A percentile compares a stretch with the other conserved stretches of the same genome.
phyloP scores from a whole-genome alignment of 2,888 invertebrate genomes.

The Diabrotica balteata region DNA sequence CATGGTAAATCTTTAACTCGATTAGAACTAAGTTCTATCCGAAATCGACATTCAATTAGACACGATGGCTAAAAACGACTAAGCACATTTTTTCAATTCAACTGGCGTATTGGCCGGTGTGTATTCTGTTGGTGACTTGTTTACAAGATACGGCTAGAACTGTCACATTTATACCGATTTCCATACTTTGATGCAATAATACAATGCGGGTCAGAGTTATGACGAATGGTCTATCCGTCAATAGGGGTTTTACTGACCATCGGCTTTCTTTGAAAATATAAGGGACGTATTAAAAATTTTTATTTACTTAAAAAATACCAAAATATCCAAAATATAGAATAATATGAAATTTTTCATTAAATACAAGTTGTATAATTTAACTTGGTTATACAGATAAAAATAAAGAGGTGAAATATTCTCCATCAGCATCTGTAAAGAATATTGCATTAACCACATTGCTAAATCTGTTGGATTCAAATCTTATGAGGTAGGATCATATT shows the following conservation, averaged over 20 bases:
- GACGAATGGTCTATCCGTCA: slow-evolving; percentile 59
- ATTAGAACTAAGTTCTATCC: slow-evolving; percentile 22
- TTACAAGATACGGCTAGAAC: slow-evolving; percentile 52
- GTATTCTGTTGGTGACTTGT: slow-evolving; percentile 45
- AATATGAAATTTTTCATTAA: no score
- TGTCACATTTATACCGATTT: slow-evolving; percentile 59
- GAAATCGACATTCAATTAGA: slow-evolving; percentile 35
- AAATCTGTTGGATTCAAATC: no score
- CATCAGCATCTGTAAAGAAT: no score
- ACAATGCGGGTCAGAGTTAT: slow-evolving; percentile 56
- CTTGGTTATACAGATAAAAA: no score
- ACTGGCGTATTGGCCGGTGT: slow-evolving; percentile 38
- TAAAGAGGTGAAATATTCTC: no score
- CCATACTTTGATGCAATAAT: slow-evolving; percentile 54
- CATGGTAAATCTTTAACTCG: slow-evolving; percentile 30
- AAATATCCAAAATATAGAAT: no score
- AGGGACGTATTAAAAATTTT: no score
- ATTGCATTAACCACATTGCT: no score
- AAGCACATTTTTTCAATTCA: slow-evolving; percentile 38
- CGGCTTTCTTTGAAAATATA: slow-evolving; percentile 18
- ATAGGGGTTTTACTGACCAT: slow-evolving; percentile 52
- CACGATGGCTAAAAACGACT: slow-evolving; percentile 43
- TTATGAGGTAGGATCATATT: no score
- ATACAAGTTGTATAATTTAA: no score
- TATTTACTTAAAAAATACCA: no score